Base-by-base conservation (phyloP, 2,113 vertebrate species). In the Athene cunicularia region DNA sequence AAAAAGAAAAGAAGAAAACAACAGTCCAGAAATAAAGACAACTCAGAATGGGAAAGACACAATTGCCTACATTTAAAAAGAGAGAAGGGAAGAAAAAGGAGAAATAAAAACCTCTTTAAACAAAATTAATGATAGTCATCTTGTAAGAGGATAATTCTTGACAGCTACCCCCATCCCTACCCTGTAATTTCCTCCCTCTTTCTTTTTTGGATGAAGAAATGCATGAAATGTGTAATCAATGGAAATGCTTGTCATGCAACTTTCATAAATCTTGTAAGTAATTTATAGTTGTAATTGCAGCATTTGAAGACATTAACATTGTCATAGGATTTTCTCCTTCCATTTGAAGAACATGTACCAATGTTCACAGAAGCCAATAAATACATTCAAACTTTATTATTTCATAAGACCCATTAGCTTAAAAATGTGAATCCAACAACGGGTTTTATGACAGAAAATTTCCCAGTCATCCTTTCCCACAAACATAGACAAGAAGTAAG, bases 221-320 rank as follows among this genome's bases (percentile, higher is more conserved):
- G 94, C 90, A 96, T 90, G 94, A 96, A 89, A 95, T 98, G 97
- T 95, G 79, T 72, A 89, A 94, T 63, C 94, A 97, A 92, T 97
- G 96, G 75, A 89, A 92, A 84, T 95, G 97, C 80, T 94, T 58
- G 84, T 93, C 91, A 97, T 92, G 74, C 95, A 96, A 86, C 77
- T 94, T 90, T 62, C 62, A 93, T 87, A 97, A 90, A 97, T 89
- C 88, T 90, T 88, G 53, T 81, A 90, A 90, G 93, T 80, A 94
- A 96, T 93, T 91, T 96, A 95, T 80, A 92, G 83, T 93, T 91
- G 74, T 91, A 97, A 95, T 88, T 93, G 80, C 74, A 88, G 82
- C 53, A 93, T 91, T 94, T 91, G 79, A 96, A 95, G 82, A 92
- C 80, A 90, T 91, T 91, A 85, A 80, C 52, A 80, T 59, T 87